Evolutionary conservation across 2,797 vertebrate genomes (phyloP), one percentile per base, ranked within the genome.

Genomic region (Orestias chungarensis): DNA sequence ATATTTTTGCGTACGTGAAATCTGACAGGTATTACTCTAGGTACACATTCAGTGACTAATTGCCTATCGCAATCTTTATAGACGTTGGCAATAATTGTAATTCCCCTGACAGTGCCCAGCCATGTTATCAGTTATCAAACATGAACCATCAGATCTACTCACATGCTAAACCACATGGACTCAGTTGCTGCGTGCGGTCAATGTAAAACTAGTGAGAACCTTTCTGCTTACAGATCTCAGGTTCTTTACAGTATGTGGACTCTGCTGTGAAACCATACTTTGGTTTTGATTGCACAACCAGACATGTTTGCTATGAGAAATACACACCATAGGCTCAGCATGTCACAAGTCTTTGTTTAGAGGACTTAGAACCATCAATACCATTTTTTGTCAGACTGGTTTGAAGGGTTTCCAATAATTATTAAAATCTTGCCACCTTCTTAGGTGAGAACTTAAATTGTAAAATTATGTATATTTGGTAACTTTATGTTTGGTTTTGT

Each of bases 21-120:
- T 11, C 1, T 20, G 27, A 1, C 6, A 23, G 31, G 23, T 33
- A n/a, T 61, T 61, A 8, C 57, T 38, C 33, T n/a, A n/a, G 10
- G 29, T 29, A 31, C 47, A 44, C 50, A 1, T 29, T 54, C 2
- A 11, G 7, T 76, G 84, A 79, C 64, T 42, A 59, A 73, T n/a
- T 6, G n/a, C n/a, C n/a, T n/a, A n/a, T n/a, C n/a, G n/a, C n/a
- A n/a, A n/a, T n/a, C n/a, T n/a, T n/a, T n/a, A n/a, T n/a, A n/a
- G n/a, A n/a, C n/a, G n/a, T n/a, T n/a, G n/a, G n/a, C n/a, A n/a
- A n/a, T n/a, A n/a, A n/a, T n/a, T n/a, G n/a, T n/a, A n/a, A n/a
- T n/a, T n/a, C n/a, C n/a, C 57, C 38, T 6, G 29, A 57, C 14
- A 6, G 17, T 61, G 29, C 18, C 18, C 2, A 1, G n/a, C 47